These are phyloP conservation scores for Chaetodon trifasciatus DNA, from an alignment of 2,797 vertebrate genomes.

Conservation along the genomic window DNA sequence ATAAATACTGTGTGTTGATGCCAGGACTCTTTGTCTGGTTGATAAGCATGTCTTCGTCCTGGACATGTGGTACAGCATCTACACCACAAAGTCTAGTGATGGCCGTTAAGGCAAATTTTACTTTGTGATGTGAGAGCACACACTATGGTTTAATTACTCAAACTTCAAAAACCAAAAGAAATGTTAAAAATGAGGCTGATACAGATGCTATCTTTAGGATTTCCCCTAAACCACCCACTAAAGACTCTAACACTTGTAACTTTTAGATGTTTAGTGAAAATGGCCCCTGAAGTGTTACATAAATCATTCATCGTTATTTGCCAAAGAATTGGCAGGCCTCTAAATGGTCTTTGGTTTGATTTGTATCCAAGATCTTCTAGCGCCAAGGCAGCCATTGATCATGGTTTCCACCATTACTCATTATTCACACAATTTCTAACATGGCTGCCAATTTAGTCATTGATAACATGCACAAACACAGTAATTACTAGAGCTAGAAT, in stretches of 20 bases:
- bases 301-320: slow-evolving; percentile 22
- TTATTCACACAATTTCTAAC: slow-evolving; percentile 6
- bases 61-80: not conserved
- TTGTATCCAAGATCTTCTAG: slow-evolving; percentile 18
- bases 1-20: not conserved
- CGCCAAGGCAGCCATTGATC: not conserved
- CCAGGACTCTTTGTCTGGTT: not conserved
- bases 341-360: slow-evolving; percentile 23
- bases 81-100: not conserved
- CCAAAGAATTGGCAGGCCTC: slow-evolving; percentile 9
- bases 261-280: slow-evolving; percentile 24
- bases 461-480: slow-evolving; percentile 11
- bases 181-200: slow-evolving; percentile 17
- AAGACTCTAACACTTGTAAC: not conserved
- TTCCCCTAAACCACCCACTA: not conserved
- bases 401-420: slow-evolving; percentile 3
- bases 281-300: slow-evolving; percentile 19
- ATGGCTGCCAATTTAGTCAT: slow-evolving; percentile 15
- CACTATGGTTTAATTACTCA: slow-evolving; percentile 15
- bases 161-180: not conserved
- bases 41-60: not conserved
- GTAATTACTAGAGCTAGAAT: not conserved
- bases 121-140: not conserved
- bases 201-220: slow-evolving; percentile 4
- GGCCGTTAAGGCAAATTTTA: not conserved